Evolutionary conservation across 2,797 vertebrate genomes (phyloP), one percentile per base, ranked within the genome.

Genomic region (Chelmon rostratus): DNA sequence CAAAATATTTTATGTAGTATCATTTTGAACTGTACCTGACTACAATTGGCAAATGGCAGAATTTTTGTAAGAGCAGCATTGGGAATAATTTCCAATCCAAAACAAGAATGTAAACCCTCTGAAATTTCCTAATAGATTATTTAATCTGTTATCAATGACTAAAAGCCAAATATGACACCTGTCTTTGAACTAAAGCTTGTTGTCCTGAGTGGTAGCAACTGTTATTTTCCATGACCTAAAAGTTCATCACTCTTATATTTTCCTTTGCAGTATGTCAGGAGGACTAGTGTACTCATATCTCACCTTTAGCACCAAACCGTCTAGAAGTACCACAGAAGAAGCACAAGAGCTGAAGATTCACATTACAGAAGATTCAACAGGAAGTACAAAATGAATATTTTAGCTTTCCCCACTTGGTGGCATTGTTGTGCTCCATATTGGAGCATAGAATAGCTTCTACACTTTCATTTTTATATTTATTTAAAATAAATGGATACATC

Each of bases 231-330:
- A 62, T 16, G n/a, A 6, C 13, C 13, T 50, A 33, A 59, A 35
- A 33, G 16, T 15, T 23, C 4, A 46, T 58, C 40, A 19, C 13
- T 76, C 67, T 68, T 64, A 0, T 71, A 8, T 63, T 42, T 54
- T 64, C 35, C 21, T 72, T 73, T 74, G 50, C 90, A 96, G 95
- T 46, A 93, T 96, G 80, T 88, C 90, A 21, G 95, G 94, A 3
- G 95, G 95, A 68, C 78, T 96, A 2, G 21, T 82, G 1, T 96
- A 96, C 61, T 95, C 95, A 3, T 95, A 91, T 81, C 13, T 95
- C 68, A 92, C 89, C 3, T 96, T 96, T 52, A 81, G 47, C 52
- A 86, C 62, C 59, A 82, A 72, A 68, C 15, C 81, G 9, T 31
- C 91, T 16, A 59, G 38, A 71, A 33, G 7, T 1, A 59, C 56